phyloP scores from a whole-genome alignment of 2,797 vertebrate species.

The Sebastes oblongus region DNA sequence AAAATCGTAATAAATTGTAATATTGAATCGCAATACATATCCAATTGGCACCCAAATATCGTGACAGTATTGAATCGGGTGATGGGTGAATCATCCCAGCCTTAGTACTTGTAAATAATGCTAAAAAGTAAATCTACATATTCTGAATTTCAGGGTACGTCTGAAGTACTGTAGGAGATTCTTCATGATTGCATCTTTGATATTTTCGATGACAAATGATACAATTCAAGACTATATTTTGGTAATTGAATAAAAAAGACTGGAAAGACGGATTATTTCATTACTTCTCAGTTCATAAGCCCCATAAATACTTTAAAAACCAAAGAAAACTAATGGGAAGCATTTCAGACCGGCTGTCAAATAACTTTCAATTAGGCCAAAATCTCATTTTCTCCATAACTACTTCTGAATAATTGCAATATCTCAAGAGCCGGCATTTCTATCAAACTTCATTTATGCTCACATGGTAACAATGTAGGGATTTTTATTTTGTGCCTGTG shows the following conservation, averaged over 20 bases:
- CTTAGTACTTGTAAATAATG: not conserved
- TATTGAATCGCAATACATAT: no score
- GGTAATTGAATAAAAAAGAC: not conserved
- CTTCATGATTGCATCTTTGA: not conserved
- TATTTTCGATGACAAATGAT: not conserved
- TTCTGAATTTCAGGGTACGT: not conserved
- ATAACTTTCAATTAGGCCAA: constrained; percentile 11
- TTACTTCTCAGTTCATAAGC: not conserved
- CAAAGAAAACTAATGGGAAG: constrained; percentile 6
- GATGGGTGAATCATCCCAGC: no score
- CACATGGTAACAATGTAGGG: not conserved
- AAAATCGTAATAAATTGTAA: no score
- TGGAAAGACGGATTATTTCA: not conserved
- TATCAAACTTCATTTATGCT: not conserved
- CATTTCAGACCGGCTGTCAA: constrained; percentile 15
- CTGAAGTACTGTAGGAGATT: not conserved
- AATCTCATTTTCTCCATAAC: constrained; percentile 14
- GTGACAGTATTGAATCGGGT: no score
- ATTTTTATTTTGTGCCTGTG: not conserved
- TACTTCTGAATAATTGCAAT: not conserved
- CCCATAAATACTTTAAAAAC: constrained; percentile 10
- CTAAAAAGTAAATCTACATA: not conserved
- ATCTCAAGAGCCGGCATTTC: not conserved
- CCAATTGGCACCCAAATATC: fast-evolving
- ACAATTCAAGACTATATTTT: not conserved